A percentile compares a stretch with the other conserved stretches of the same genome.
phyloP scores from a whole-genome alignment of 2,797 vertebrate species.

The Anguilla obscura region DNA sequence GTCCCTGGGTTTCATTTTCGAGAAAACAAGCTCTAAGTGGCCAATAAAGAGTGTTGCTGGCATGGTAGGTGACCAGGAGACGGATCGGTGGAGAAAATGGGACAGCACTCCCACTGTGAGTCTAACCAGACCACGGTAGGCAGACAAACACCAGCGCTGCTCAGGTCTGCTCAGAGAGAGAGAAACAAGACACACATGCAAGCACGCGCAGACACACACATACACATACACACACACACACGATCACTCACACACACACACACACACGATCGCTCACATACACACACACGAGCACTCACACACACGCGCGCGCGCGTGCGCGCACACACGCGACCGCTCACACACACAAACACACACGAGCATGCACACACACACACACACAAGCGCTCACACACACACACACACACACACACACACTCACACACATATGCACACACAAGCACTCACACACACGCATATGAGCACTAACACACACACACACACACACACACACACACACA shows the following conservation, averaged over 20 bases:
- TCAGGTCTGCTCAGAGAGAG: constrained; percentile 66
- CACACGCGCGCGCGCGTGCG: too few species aligned
- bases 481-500: too few species aligned
- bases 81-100: constrained; percentile 81
- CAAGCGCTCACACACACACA: background rate
- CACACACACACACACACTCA: background rate
- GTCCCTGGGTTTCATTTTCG: constrained; percentile 4
- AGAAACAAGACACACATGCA: constrained; percentile 43
- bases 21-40: constrained; percentile 13
- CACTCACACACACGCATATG: background rate
- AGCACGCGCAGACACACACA: background rate
- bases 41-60: constrained; percentile 59
- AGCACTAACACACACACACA: background rate
- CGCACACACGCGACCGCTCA: too few species aligned
- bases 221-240: background rate
- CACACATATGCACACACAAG: background rate
- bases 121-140: constrained; percentile 82
- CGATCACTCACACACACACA: background rate
- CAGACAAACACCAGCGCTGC: constrained; percentile 53
- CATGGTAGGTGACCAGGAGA: constrained; percentile 75
- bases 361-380: background rate
- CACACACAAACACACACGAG: background rate
- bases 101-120: constrained; percentile 81
- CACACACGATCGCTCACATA: background rate
- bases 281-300: background rate